Evolutionary conservation across 2,888 invertebrate genomes (phyloP).

Genomic region (Lissonota sp.): DNA sequence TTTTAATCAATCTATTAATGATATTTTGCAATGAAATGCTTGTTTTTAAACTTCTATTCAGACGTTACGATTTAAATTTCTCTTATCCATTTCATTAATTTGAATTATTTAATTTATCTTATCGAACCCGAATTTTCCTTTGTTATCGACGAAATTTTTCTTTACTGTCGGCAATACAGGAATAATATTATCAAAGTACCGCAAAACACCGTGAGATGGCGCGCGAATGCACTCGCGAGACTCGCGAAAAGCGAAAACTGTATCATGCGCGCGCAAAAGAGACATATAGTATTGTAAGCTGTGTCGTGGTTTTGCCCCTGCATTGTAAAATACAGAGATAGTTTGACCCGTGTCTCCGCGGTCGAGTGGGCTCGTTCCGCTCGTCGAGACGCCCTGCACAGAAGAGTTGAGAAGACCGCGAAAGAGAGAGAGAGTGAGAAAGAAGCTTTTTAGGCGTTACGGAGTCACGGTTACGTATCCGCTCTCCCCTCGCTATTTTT

Average conservation of each 20-base stretch:
- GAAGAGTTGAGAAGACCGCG: conserved; percentile 17
- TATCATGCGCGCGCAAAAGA: too few species aligned
- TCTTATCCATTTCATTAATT: too few species aligned
- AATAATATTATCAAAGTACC: too few species aligned
- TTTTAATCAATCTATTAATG: too few species aligned
- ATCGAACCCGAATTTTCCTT: too few species aligned
- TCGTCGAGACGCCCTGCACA: conserved; percentile 49
- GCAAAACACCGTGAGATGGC: conserved; percentile 1
- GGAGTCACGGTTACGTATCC: conserved; percentile 47
- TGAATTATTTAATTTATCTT: too few species aligned
- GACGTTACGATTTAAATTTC: too few species aligned
- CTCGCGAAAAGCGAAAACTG: neutral
- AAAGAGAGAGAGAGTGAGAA: conserved; percentile 24
- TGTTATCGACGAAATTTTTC: too few species aligned
- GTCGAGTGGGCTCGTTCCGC: conserved; percentile 72
- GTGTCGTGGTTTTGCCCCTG: neutral
- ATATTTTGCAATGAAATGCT: too few species aligned
- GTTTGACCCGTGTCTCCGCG: conserved; percentile 68
- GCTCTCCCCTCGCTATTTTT: neutral
- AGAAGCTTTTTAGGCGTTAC: conserved; percentile 51
- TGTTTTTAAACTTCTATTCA: too few species aligned
- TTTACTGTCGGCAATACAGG: too few species aligned
- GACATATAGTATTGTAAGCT: conserved; percentile 21
- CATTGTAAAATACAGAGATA: conserved; percentile 51
- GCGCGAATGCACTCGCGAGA: neutral